Evolutionary conservation across 2,797 vertebrate genomes (phyloP), one percentile per base, ranked within the genome.

Genomic region (Huso huso): DNA sequence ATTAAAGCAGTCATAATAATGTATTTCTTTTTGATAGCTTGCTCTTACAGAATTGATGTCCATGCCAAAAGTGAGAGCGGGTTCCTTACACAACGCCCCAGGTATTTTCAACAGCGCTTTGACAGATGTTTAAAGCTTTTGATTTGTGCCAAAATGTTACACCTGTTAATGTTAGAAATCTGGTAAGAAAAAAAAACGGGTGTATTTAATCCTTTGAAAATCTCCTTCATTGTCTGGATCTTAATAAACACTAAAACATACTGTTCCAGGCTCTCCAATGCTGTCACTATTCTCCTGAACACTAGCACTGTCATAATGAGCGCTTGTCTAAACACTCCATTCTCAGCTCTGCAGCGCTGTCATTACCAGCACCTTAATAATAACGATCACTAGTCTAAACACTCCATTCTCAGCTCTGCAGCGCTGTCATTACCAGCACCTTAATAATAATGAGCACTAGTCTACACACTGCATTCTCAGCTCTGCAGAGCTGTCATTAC

Each of bases 1-100:
- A 67, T 48, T 49, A 66, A 49, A 66, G 69, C 64, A 70, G 65
- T 62, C 62, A 37, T 48, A 52, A 49, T 59, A 12, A 63, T 66
- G 66, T 67, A 63, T 63, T 58, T 70, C 61, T 63, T 48, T 67
- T 70, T 70, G 63, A 63, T 63, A 66, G 49, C 50, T 62, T 61
- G 63, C 53, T 12, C 49, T 55, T 48, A 66, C 13, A 49, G 37
- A 15, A 62, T 8, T 37, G 37, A 63, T 5, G 53, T 59, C 65
- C 51, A 37, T 53, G 64, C 64, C 65, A 18, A 58, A 57, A 37
- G 15, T 9, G 51, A 10, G 49, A 8, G 51, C 2, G 23, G 11
- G 37, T 51, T 63, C 61, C 65, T 63, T 60, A 48, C 59, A 6
- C 37, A 9, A 10, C 23, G 13, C 23, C 7, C 51, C 49, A n/a